phyloP scores from a whole-genome alignment of 2,888 invertebrate species.

The Hermaeophaga mercurialis region DNA sequence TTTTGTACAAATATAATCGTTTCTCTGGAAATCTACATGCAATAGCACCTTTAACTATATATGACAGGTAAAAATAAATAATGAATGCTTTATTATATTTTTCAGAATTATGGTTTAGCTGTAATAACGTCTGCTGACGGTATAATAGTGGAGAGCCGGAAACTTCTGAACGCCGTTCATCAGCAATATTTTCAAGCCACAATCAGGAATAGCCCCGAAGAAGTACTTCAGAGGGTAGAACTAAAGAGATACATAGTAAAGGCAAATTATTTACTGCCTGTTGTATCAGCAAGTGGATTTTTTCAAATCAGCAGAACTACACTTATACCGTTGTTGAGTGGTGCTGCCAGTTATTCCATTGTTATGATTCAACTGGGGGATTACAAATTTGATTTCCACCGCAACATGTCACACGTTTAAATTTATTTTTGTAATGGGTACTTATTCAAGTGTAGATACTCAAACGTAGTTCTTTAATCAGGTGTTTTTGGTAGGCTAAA shows the following conservation, averaged over 20 bases:
- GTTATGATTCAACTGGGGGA: slow-evolving; percentile 28
- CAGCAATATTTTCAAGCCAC: not conserved
- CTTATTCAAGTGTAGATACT: not conserved
- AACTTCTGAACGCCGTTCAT: slow-evolving; percentile 1
- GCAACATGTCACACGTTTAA: too few species aligned
- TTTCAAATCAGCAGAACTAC: slow-evolving; percentile 24
- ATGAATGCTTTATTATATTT: too few species aligned
- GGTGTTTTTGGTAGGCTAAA: too few species aligned
- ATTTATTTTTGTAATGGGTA: too few species aligned
- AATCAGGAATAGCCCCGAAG: too few species aligned
- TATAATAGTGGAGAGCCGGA: slow-evolving; percentile 3
- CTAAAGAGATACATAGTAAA: slow-evolving; percentile 10
- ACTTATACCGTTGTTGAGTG: slow-evolving; percentile 20
- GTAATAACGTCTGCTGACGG: slow-evolving; percentile 10
- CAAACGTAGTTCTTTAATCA: too few species aligned
- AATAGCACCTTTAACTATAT: too few species aligned
- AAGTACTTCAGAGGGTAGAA: not conserved
- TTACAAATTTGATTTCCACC: not conserved
- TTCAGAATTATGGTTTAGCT: slow-evolving; percentile 2
- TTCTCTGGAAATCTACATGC: too few species aligned
- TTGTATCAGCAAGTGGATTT: slow-evolving; percentile 21
- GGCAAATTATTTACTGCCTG: slow-evolving; percentile 6
- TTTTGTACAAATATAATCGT: too few species aligned
- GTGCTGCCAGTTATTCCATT: slow-evolving; percentile 28
- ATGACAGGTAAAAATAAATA: too few species aligned